Evolutionary conservation across 1,140 invertebrate genomes (phyloP).

Genomic region (Copidosoma floridanum): DNA sequence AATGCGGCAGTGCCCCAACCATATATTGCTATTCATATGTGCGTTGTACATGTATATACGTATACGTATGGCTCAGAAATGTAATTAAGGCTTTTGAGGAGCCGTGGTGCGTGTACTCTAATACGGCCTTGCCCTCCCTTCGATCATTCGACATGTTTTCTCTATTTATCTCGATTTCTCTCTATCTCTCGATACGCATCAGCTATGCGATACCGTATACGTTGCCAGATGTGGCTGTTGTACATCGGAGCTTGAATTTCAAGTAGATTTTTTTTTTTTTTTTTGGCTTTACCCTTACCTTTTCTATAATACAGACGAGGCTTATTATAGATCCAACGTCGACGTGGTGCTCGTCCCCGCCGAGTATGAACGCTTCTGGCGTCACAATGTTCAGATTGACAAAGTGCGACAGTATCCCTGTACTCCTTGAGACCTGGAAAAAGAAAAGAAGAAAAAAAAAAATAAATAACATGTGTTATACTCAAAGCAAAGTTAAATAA

Average conservation of each 20-base stretch:
- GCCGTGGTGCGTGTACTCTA: no score
- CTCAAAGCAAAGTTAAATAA: no score
- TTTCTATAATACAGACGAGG: slow-evolving; percentile 89
- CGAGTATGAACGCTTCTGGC: slow-evolving; percentile 84
- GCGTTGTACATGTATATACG: neutral
- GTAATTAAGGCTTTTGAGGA: slow-evolving; percentile 7
- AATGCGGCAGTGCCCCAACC: no score
- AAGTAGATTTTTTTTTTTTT: no score
- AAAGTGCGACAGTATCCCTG: slow-evolving; percentile 83
- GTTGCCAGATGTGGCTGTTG: no score
- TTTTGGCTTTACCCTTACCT: no score
- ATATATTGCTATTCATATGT: neutral
- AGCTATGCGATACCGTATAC: no score
- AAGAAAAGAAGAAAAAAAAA: no score
- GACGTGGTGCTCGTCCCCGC: slow-evolving; percentile 84
- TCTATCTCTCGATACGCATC: neutral
- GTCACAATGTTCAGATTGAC: slow-evolving; percentile 84
- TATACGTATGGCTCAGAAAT: slow-evolving; percentile 8
- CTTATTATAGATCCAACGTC: slow-evolving; percentile 87
- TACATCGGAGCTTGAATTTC: no score
- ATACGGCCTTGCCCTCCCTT: no score
- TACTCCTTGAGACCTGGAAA: slow-evolving; percentile 78
- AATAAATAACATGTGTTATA: no score
- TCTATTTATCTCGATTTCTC: neutral
- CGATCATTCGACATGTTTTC: neutral